Evolutionary conservation across 2,888 invertebrate species (phyloP).

Genomic region (Andrena trimmerana): DNA sequence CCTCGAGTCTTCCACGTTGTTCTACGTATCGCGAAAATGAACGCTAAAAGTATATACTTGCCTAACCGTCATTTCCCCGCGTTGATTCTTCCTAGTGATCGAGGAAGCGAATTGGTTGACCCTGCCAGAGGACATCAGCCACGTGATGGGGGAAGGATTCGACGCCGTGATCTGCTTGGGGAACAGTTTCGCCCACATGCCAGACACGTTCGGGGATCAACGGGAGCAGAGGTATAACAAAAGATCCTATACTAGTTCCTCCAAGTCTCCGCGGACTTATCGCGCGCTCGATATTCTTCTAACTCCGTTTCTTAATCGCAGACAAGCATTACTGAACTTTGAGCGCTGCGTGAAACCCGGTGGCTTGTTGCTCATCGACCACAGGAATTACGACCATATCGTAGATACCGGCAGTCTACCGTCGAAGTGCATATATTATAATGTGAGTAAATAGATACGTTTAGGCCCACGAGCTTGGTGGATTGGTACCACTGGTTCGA

Average conservation of each 20-base stretch:
- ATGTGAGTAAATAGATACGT: slow-evolving; percentile 87
- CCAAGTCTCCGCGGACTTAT: neutral
- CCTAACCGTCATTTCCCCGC: no score
- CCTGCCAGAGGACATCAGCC: slow-evolving; percentile 90
- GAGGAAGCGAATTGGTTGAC: slow-evolving; percentile 97
- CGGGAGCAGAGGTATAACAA: slow-evolving; percentile 89
- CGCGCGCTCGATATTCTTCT: neutral
- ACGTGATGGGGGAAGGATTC: slow-evolving; percentile 89
- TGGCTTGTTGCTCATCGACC: slow-evolving; percentile 94
- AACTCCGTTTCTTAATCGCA: slow-evolving; percentile 71
- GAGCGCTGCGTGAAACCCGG: slow-evolving; percentile 94
- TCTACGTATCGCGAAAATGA: no score
- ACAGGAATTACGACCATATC: slow-evolving; percentile 95
- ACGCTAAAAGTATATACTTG: no score
- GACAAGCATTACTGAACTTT: slow-evolving; percentile 92
- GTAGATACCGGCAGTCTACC: slow-evolving; percentile 92
- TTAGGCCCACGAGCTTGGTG: no score
- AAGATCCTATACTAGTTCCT: neutral
- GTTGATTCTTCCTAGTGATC: slow-evolving; percentile 88
- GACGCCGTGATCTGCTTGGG: slow-evolving; percentile 96
- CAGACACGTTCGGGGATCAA: slow-evolving; percentile 92
- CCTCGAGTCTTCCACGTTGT: no score
- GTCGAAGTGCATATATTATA: slow-evolving; percentile 94
- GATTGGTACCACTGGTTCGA: no score
- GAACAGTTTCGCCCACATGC: slow-evolving; percentile 96